A percentile compares a stretch with the other conserved stretches of the same genome.
These are phyloP conservation scores for Berghia stephanieae DNA, from an alignment of 1,140 invertebrate species.

Conservation along the genomic window DNA sequence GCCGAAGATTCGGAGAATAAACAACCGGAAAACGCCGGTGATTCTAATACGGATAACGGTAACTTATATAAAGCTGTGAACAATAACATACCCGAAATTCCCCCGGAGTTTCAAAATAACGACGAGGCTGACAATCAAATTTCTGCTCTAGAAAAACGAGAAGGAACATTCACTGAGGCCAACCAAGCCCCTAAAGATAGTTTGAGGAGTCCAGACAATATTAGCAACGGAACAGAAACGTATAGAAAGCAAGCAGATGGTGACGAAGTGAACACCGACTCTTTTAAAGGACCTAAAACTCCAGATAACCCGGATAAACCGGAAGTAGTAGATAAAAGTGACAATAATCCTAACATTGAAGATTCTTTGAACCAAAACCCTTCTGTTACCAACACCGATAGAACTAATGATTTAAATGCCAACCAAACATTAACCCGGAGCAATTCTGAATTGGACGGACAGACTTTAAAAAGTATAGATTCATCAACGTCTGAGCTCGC, in stretches of 20 bases:
- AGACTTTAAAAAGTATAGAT: neutral
- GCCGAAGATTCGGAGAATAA: neutral
- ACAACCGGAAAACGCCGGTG: neutral
- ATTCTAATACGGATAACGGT: no score
- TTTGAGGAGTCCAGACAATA: no score
- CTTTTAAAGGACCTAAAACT: no score
- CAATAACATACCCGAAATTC: neutral
- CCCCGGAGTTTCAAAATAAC: neutral
- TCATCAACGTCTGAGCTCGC: slow-evolving; percentile 28
- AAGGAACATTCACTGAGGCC: neutral
- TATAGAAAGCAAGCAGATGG: no score
- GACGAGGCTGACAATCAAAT: neutral
- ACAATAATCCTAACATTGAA: no score
- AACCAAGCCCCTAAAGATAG: no score
- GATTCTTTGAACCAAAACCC: neutral
- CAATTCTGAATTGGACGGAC: no score
- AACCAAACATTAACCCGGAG: neutral
- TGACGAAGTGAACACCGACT: no score
- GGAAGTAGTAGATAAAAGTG: no score
- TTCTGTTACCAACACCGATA: neutral
- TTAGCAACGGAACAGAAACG: no score
- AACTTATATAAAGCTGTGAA: no score
- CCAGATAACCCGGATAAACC: no score
- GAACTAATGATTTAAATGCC: neutral
- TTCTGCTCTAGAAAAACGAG: neutral